These are phyloP conservation scores for Lepidurus arcticus DNA, from an alignment of 1,140 invertebrate genomes.

Conservation along the genomic window DNA sequence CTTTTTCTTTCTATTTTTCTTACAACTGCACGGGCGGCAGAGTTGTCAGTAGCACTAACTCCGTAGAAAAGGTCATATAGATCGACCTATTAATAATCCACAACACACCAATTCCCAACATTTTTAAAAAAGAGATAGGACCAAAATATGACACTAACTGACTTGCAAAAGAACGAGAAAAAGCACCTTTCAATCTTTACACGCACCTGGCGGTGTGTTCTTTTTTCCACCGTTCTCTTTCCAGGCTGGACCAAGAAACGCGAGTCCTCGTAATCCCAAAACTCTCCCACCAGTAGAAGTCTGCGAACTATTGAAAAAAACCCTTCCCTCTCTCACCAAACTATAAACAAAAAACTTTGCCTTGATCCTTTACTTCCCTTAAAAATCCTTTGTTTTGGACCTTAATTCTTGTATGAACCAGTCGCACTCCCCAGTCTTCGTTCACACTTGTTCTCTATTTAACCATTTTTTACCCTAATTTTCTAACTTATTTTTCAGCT, in stretches of 20 bases:
- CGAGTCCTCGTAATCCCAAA: conserved; percentile 2
- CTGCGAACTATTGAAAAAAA: neutral
- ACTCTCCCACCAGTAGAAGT: neutral
- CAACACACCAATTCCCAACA: neutral
- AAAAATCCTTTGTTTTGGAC: neutral
- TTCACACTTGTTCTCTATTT: neutral
- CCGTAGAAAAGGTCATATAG: no score
- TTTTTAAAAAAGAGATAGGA: neutral
- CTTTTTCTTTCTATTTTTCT: no score
- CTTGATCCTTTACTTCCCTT: neutral
- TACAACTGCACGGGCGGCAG: no score
- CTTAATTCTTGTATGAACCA: neutral
- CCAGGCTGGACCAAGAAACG: conserved; percentile 17
- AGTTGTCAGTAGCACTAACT: no score
- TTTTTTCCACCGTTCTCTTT: neutral
- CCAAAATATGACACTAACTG: neutral
- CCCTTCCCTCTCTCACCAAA: neutral
- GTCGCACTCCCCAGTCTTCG: neutral
- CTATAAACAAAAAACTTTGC: conserved; percentile 3
- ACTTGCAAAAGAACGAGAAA: neutral
- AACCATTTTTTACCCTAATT: neutral
- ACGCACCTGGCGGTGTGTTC: neutral
- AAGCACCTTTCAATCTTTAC: neutral
- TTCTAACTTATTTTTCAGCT: neutral
- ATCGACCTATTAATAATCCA: neutral